phyloP scores from a whole-genome alignment of 1,140 invertebrate species.

The Trypoxylus dichotomus region DNA sequence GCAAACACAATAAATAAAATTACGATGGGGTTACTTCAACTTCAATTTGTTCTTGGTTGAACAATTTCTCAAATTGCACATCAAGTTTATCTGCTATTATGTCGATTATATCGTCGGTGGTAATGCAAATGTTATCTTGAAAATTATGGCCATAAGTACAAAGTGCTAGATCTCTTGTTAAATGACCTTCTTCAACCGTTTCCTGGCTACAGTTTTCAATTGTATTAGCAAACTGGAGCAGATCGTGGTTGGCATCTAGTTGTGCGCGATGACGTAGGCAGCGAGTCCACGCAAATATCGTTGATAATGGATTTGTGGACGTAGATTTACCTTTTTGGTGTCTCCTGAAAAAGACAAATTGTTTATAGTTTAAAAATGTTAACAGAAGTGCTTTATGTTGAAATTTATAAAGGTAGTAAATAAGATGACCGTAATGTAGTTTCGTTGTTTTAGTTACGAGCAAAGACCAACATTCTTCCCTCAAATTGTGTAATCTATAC shows the following conservation, averaged over 20 bases:
- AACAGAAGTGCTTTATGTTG: too few relatives aligned
- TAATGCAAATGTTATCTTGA: constrained; percentile 32
- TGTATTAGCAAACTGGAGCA: constrained; percentile 75
- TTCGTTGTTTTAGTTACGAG: too few relatives aligned
- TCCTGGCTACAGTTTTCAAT: constrained; percentile 88
- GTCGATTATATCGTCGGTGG: constrained; percentile 38
- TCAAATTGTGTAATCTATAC: too few relatives aligned
- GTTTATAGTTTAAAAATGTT: too few relatives aligned
- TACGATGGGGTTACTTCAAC: not conserved
- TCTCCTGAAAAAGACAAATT: constrained; percentile 49
- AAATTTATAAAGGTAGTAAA: not conserved
- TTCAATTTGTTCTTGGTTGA: constrained; percentile 19
- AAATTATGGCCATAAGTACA: constrained; percentile 80
- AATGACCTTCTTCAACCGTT: constrained; percentile 87
- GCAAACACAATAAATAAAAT: constrained; percentile 5
- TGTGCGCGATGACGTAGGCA: constrained; percentile 90
- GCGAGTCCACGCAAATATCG: constrained; percentile 95
- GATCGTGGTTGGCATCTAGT: constrained; percentile 77
- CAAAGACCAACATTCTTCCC: too few relatives aligned
- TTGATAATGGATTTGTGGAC: constrained; percentile 96
- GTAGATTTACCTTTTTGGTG: constrained; percentile 94
- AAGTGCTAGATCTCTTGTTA: constrained; percentile 97
- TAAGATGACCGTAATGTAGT: not conserved
- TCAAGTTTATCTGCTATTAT: constrained; percentile 32
- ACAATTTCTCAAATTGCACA: constrained; percentile 27